Conservation (phyloP, 2,888 invertebrate genomes). For the Nephrotoma flavescens region DNA sequence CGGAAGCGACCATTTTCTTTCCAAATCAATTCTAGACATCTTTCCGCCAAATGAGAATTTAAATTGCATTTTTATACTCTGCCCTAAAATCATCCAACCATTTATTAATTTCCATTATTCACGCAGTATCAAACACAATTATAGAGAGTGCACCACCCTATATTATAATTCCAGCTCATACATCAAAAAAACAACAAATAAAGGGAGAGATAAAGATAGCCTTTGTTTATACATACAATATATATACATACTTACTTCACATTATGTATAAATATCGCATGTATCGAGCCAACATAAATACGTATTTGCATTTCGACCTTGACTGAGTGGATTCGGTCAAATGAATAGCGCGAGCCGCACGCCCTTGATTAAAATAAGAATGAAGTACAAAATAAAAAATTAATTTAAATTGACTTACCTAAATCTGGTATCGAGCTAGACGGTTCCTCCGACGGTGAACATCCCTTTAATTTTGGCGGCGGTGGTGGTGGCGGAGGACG, state of each 20-base stretch:
- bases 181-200: not conserved
- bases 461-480: conserved; percentile 21
- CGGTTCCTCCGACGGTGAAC: conserved; percentile 46
- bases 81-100: not conserved
- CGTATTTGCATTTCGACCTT: not conserved
- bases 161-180: not conserved
- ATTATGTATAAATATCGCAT: not conserved
- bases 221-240: not conserved
- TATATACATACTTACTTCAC: not conserved
- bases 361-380: not conserved
- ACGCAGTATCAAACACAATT: not conserved
- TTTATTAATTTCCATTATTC: not conserved
- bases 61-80: not conserved
- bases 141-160: not conserved
- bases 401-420: conserved; percentile 43
- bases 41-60: not conserved
- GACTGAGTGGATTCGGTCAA: not conserved
- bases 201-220: not conserved
- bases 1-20: not conserved
- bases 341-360: not conserved
- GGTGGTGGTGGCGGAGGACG: conserved; percentile 32
- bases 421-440: conserved; percentile 79
- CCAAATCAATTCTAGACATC: not conserved
- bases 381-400: not conserved
- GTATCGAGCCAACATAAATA: not conserved